Evolutionary conservation across 2,888 invertebrate genomes (phyloP).

Genomic region (Ornithoptera priamus): DNA sequence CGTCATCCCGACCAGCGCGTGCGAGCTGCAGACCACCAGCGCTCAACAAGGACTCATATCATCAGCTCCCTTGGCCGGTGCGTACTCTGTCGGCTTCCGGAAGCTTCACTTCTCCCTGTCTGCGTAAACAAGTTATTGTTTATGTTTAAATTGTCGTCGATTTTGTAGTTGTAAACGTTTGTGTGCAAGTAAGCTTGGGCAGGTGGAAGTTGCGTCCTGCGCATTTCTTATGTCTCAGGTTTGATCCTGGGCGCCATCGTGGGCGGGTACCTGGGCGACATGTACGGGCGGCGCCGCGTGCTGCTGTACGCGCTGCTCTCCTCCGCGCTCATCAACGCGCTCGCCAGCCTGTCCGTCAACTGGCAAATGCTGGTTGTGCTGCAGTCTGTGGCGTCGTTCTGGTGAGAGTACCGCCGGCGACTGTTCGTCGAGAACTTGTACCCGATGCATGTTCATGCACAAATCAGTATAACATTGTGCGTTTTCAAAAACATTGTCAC

Average conservation of each 20-base stretch:
- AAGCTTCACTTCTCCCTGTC: not conserved
- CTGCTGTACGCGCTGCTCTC: not conserved
- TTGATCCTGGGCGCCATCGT: not conserved
- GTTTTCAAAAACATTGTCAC: no score
- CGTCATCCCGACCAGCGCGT: not conserved
- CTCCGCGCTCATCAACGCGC: constrained; percentile 33
- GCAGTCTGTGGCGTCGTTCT: not conserved
- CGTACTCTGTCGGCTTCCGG: not conserved
- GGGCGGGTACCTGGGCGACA: not conserved
- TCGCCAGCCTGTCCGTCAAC: constrained; percentile 34
- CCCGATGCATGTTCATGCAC: not conserved
- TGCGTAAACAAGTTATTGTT: not conserved
- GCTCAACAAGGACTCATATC: not conserved
- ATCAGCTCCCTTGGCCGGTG: not conserved
- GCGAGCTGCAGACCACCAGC: not conserved
- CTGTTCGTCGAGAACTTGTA: no score
- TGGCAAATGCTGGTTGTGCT: constrained; percentile 27
- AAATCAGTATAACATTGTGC: no score
- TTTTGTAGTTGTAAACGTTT: not conserved
- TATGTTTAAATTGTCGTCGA: not conserved
- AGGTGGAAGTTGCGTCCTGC: not conserved
- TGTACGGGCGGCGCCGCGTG: not conserved
- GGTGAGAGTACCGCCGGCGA: not conserved
- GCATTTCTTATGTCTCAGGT: not conserved
- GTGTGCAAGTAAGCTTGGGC: no score